Evolutionary conservation across 2,888 invertebrate species (phyloP).

Genomic region (Halocaridina rubra): DNA sequence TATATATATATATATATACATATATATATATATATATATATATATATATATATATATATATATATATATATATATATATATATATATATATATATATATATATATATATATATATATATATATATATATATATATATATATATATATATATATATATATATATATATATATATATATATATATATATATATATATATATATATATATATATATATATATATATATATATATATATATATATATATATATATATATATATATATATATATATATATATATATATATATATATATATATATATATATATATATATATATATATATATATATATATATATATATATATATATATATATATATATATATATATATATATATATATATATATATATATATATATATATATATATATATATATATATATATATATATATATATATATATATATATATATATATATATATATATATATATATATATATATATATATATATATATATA

Average conservation of each 20-base stretch:
- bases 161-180: neutral
- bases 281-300: conserved; percentile 19
- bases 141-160: conserved; percentile 7
- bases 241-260: conserved; percentile 32
- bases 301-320: conserved; percentile 33
- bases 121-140: conserved; percentile 3
- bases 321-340: conserved; percentile 25
- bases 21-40: neutral
- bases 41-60: conserved; percentile 1
- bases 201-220: conserved; percentile 10
- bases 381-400: conserved; percentile 33
- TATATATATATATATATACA: conserved; percentile 11
- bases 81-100: conserved; percentile 4
- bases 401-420: conserved; percentile 17
- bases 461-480: conserved; percentile 33
- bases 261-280: conserved; percentile 34
- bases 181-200: neutral
- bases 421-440: conserved; percentile 22
- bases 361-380: conserved; percentile 37
- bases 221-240: conserved; percentile 6
- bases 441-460: neutral
- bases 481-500: conserved; percentile 46
- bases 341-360: conserved; percentile 28
- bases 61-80: conserved; percentile 2
- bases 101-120: conserved; percentile 14